Evolutionary conservation across 2,113 vertebrate genomes (phyloP).

Genomic region (Syngnathus scovelli): DNA sequence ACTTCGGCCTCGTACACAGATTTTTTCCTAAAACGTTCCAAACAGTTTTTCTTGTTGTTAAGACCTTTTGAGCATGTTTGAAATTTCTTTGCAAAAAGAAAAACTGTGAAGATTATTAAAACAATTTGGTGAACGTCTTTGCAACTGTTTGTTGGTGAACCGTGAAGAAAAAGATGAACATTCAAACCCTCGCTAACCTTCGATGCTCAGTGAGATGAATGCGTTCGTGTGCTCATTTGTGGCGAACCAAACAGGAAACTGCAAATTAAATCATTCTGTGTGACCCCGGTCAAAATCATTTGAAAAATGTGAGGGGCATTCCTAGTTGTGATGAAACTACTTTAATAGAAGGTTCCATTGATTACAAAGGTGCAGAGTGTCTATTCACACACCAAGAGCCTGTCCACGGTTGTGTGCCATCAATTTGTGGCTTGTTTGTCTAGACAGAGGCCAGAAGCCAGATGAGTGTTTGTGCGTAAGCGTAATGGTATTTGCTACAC

Average conservation of each 20-base stretch:
- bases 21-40: too few relatives aligned
- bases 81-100: too few relatives aligned
- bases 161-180: too few relatives aligned
- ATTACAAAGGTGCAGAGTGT: not conserved
- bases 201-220: too few relatives aligned
- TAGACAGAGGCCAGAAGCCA: not conserved
- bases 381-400: not conserved
- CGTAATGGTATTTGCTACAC: not conserved
- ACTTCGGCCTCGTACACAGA: too few relatives aligned
- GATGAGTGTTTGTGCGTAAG: not conserved
- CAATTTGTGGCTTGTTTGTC: slow-evolving; percentile 2
- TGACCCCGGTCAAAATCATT: not conserved
- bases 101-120: too few relatives aligned
- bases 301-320: not conserved
- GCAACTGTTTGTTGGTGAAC: too few relatives aligned
- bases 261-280: not conserved
- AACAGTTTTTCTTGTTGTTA: too few relatives aligned
- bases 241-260: not conserved
- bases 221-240: not conserved
- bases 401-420: not conserved
- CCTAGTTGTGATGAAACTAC: not conserved
- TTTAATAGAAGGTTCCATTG: not conserved
- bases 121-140: too few relatives aligned
- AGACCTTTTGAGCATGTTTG: too few relatives aligned
- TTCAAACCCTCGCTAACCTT: too few relatives aligned